Base-by-base conservation (phyloP, 2,113 vertebrate species). In the Promerops cafer region DNA sequence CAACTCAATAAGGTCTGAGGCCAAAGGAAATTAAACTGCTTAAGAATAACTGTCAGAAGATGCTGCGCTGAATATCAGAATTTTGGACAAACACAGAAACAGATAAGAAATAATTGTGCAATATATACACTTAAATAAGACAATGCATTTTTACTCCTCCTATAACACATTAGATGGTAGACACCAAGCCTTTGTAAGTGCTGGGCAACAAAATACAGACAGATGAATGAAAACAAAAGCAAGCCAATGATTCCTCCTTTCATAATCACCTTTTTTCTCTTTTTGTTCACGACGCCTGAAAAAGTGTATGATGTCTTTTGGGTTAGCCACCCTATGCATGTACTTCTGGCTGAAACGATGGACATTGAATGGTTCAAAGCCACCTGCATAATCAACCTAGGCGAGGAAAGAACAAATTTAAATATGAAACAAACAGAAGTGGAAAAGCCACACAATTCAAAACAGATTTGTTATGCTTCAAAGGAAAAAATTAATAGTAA, bases 291-390 rank as follows among this genome's bases (percentile, higher is more conserved):
- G 98, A 56, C 96, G 98, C 56, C 99, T 98, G 92, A 99, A 97
- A 87, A 99, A 99, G 92, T 99, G 98, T 94, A 99, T 97, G 57
- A 99, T 90, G 89, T 99, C 99, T 97, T 99, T 99, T 6, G 99
- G 99, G 95, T 99, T 99, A 30, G 99, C 99, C 30, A 99, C 98
- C 5, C 97, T 97, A 45, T 99, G 99, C 83, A 99, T 98, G 96
- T 99, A 99, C 96, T 98, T 99, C 98, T 99, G 99, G 97, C 98
- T 99, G 95, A 99, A 99, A 60, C 99, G 99, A 90, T 98, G 98
- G 21, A 98, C 94, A 53, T 93, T 99, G 94, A 99, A 99, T 1
- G 98, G 97, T 75, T 99, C 99, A 59, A 99, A 99, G 44, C 99
- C 99, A 63, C 99, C 99, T 20, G 98, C 98, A 89, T 99, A 99